Evolutionary conservation across 2,797 vertebrate species (phyloP).

Genomic region (Orestias chungarensis): DNA sequence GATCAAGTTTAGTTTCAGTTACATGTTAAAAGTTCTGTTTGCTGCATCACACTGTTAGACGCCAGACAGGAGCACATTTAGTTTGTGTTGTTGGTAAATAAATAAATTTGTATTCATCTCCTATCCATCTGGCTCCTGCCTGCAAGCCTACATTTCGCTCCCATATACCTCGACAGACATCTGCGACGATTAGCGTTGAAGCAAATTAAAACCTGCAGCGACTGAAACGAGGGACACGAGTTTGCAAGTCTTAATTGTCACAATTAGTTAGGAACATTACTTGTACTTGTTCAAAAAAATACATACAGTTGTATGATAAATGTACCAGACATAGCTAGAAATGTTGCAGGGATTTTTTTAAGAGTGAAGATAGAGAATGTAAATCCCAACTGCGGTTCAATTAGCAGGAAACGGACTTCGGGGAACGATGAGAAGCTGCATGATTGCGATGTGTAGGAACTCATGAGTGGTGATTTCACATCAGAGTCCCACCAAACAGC

Average conservation of each 20-base stretch:
- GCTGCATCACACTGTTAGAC: neutral
- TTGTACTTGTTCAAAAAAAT: too few species aligned
- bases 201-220: conserved; percentile 2
- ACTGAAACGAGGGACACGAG: neutral
- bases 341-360: conserved; percentile 15
- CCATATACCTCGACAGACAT: conserved; percentile 2
- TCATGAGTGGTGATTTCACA: conserved; percentile 67
- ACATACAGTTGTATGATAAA: neutral
- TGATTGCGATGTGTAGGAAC: conserved; percentile 43
- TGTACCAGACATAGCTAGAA: neutral
- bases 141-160: conserved; percentile 1
- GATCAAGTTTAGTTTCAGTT: neutral
- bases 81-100: conserved; percentile 8
- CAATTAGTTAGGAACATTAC: neutral
- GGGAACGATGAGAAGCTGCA: conserved; percentile 25
- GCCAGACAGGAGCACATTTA: conserved; percentile 1
- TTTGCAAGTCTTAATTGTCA: neutral
- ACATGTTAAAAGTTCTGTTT: neutral
- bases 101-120: conserved; percentile 6
- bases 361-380: conserved; percentile 26
- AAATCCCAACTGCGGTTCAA: conserved; percentile 47
- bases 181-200: conserved; percentile 6
- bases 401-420: conserved; percentile 47
- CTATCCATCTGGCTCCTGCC: conserved; percentile 9
- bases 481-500: conserved; percentile 61